phyloP scores from a whole-genome alignment of 2,797 vertebrate species.

The Euphonia xanthogaster region DNA sequence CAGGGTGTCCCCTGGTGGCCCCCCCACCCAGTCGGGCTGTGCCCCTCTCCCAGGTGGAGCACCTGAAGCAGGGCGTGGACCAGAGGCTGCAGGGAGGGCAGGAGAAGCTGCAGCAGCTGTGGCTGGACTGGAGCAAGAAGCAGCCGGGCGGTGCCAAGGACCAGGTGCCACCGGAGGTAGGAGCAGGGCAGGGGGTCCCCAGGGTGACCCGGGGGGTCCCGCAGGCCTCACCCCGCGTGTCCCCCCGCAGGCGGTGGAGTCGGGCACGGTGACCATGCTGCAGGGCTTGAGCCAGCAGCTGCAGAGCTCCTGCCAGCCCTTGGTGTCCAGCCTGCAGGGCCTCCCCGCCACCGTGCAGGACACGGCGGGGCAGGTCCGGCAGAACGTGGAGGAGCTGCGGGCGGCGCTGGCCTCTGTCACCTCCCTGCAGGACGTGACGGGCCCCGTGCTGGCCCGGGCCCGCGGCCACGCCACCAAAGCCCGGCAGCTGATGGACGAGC shows the following conservation, averaged over 20 bases:
- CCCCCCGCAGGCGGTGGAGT: constrained; percentile 73
- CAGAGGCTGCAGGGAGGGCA: constrained; percentile 42
- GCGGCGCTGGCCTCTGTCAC: constrained; percentile 70
- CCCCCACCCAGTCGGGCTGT: neutral
- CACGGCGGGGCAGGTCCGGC: constrained; percentile 76
- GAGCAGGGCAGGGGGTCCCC: neutral
- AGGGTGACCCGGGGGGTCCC: rapidly evolving
- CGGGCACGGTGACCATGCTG: constrained; percentile 79
- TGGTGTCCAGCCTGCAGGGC: constrained; percentile 72
- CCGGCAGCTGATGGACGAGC: constrained; percentile 81
- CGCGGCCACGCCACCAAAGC: constrained; percentile 70
- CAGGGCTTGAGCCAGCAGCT: constrained; percentile 71
- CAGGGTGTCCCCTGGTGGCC: rapidly evolving
- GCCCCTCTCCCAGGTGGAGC: constrained; percentile 60
- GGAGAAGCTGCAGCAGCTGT: constrained; percentile 69
- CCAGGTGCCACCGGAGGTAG: constrained; percentile 25
- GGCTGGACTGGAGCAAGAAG: constrained; percentile 64
- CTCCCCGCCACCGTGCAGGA: constrained; percentile 69
- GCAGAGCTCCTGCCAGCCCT: constrained; percentile 56
- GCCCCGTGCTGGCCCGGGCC: constrained; percentile 78
- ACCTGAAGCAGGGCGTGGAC: constrained; percentile 37
- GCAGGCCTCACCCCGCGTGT: neutral
- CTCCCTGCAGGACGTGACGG: constrained; percentile 78
- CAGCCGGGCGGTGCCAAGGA: neutral
- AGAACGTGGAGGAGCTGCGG: constrained; percentile 83